Base-by-base conservation (phyloP, 2,797 vertebrate genomes). In the Pangasius mekongensis region DNA sequence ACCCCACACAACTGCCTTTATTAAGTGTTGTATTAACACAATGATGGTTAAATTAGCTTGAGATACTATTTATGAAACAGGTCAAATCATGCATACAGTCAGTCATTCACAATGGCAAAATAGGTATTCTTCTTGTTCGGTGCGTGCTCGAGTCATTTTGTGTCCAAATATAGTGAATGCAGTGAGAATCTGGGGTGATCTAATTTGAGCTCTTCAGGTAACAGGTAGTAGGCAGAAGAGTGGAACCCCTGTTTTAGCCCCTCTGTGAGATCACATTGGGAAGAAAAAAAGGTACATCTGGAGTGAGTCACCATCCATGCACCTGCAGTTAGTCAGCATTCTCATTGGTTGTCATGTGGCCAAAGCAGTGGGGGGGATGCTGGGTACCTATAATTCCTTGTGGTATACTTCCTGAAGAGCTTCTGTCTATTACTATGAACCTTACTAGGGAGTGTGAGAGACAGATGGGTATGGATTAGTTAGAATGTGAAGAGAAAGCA, bases 371-470 rank as follows among this genome's bases (percentile, higher is more conserved):
- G 95, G 95, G 94, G 94, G 96, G 96, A 95, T 95, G 96, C 96
- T 95, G 95, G 96, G 95, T 99, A 99, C 98, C 98, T 99, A 98
- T 97, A 96, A 97, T 96, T 99, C 97, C 97, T 91, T 95, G 97
- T 95, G 92, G 95, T 96, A 97, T 97, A 96, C 94, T 97, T 97
- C 97, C 97, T 97, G 97, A 98, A 98, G 96, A 98, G 96, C 97
- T 97, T 99, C 98, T 98, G 96, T 95, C 97, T 98, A 98, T 96
- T 97, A 98, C 96, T 98, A 97, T 95, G 97, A 96, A 96, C 95
- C 96, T 98, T 96, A 99, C 98, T 99, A 97, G 96, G 97, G 95
- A 95, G 96, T 92, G 97, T 96, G 96, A 96, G 96, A 98, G 94
- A 98, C 95, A 98, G 95, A 98, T 95, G 94, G 95, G 91, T 88